A percentile compares a stretch with the other conserved stretches of the same genome.
phyloP scores from a whole-genome alignment of 2,113 vertebrate species.

The Gymnorhina tibicen region DNA sequence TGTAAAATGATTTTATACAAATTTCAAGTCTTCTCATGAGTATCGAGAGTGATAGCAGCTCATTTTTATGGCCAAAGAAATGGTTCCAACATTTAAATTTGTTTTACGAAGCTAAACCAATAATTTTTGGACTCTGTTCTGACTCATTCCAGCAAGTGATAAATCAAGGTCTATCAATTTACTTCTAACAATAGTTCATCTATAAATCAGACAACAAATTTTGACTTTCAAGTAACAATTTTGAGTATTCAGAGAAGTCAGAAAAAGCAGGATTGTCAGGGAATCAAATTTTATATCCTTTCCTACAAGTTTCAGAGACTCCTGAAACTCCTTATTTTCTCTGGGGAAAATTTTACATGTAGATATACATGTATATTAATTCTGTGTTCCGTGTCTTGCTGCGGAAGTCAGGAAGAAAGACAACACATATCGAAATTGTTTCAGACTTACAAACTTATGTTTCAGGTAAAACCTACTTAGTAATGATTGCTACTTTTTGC shows the following conservation, averaged over 20 bases:
- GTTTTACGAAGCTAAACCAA: not conserved
- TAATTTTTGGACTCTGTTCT: not conserved
- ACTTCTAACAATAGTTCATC: not conserved
- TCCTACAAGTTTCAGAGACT: not conserved
- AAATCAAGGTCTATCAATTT: not conserved
- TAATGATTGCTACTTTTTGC: not conserved
- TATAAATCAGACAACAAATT: not conserved
- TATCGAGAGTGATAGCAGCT: not conserved
- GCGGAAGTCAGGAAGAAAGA: not conserved
- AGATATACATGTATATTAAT: not conserved
- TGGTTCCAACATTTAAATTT: not conserved
- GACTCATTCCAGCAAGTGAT: not conserved
- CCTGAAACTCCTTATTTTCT: not conserved
- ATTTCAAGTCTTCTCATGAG: not conserved
- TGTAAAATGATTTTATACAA: not conserved
- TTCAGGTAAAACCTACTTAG: not conserved
- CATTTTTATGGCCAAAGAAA: not conserved
- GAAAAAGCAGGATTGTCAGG: not conserved
- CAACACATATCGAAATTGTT: fast-evolving
- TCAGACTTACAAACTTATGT: not conserved
- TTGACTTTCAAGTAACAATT: not conserved
- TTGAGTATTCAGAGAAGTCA: not conserved
- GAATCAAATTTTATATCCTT: not conserved
- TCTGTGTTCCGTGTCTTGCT: not conserved
- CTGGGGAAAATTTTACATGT: not conserved